These are phyloP conservation scores for Lichenostomus cassidix DNA, from an alignment of 2,113 vertebrate species.

Conservation along the genomic window DNA sequence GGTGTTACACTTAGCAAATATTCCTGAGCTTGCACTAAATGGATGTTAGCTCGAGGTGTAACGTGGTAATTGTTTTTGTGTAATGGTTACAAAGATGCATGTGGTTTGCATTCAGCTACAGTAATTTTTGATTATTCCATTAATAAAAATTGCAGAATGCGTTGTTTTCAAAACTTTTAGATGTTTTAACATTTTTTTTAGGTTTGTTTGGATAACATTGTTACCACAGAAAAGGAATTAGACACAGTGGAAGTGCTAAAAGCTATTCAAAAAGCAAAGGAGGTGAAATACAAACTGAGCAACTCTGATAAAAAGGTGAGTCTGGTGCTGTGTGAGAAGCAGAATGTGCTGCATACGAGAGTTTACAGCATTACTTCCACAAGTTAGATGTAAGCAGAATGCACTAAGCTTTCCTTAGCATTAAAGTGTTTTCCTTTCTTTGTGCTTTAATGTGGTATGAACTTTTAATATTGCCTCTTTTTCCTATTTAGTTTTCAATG, in stretches of 20 bases:
- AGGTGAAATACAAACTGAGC: conserved; percentile 87
- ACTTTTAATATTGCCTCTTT: not conserved
- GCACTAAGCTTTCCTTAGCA: not conserved
- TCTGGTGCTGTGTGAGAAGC: not conserved
- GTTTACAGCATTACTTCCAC: not conserved
- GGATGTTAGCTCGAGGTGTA: not conserved
- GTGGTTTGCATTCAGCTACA: not conserved
- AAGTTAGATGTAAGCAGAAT: not conserved
- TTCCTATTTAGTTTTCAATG: not conserved
- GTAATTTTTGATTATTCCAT: not conserved
- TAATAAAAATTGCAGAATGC: not conserved
- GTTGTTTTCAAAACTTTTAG: not conserved
- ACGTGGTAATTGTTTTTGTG: not conserved
- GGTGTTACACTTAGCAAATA: not conserved
- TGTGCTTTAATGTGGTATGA: not conserved
- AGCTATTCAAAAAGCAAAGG: conserved; percentile 97
- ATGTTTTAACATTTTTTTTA: conserved; percentile 32
- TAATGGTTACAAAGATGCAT: not conserved
- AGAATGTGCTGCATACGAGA: not conserved
- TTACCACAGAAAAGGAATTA: conserved; percentile 91
- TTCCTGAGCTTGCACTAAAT: not conserved
- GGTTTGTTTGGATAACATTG: conserved; percentile 87
- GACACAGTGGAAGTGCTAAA: conserved; percentile 98
- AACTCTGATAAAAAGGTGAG: conserved; percentile 88
- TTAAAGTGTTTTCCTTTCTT: not conserved